Evolutionary conservation across 2,797 vertebrate genomes (phyloP), one percentile per base, ranked within the genome.

Genomic region (Syngnathus rostellatus): DNA sequence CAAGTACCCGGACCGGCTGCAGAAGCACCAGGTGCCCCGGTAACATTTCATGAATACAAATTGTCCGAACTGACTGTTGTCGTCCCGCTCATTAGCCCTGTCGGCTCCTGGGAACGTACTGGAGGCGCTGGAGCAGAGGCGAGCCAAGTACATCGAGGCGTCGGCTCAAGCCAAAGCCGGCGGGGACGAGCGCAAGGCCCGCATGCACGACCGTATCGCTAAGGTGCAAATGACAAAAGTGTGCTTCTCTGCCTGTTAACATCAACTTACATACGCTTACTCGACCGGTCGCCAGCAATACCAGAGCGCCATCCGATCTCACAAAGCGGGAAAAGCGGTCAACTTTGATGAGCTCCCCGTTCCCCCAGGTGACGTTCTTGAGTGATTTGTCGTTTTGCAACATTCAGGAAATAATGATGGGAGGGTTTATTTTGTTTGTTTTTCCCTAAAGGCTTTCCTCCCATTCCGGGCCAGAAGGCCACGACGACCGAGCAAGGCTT

Each of bases 131-230:
- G 93, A 97, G 71, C 95, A 98, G 80, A 92, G 97, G 69, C 86
- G 93, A 71, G 92, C 90, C 69, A 95, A 93, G 77, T 99, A 99
- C 75, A 86, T 60, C 57, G 90, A 94, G 23, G 94, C 95, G 1
- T 91, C 91, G 5, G 76, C 83, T 72, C 94, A 98, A 85, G 95
- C 97, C 50, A 95, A 92, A 86, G 87, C 91, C n/a, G 80, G 74
- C 0, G 95, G 95, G 6, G 92, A 98, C 0, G 93, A 94, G 3
- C 91, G 96, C 68, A 98, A 98, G 78, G 91, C 94, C 68, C 92
- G 97, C 60, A 99, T 98, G 96, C 94, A 98, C 0, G 95, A 97
- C 46, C 94, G 96, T 57, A 96, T 98, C 43, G 94, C 92, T 70
- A 97, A 98, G 94, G 97, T 98, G 41, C 60, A 64, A 45, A 8